A percentile compares a stretch with the other conserved stretches of the same genome.
phyloP scores from a whole-genome alignment of 2,888 invertebrate species.

The Tachina lurida region DNA sequence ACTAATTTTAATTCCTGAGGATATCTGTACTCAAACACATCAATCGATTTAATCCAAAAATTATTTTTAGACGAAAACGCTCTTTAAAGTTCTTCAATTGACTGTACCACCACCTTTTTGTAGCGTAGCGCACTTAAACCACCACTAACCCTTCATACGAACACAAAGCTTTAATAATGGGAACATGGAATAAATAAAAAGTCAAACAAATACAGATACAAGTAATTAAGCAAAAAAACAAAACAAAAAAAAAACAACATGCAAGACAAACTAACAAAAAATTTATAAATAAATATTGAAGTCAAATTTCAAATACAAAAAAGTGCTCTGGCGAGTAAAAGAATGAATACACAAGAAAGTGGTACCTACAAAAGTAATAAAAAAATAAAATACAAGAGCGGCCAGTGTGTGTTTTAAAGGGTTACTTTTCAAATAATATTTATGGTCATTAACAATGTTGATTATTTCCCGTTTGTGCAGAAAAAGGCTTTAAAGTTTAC shows the following conservation, averaged over 20 bases:
- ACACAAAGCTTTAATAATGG: conserved; percentile 77
- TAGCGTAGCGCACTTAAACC: conserved; percentile 30
- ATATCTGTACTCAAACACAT: no score
- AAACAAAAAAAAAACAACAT: not conserved
- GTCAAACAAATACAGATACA: conserved; percentile 74
- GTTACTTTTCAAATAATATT: conserved; percentile 62
- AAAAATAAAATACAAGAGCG: conserved; percentile 25
- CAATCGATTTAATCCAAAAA: no score
- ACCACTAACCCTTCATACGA: conserved; percentile 29
- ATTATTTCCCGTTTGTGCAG: conserved; percentile 59
- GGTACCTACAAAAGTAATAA: conserved; percentile 56
- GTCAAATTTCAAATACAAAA: conserved; percentile 62
- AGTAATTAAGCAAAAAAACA: conserved; percentile 78
- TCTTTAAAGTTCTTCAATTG: not conserved
- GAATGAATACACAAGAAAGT: conserved; percentile 1
- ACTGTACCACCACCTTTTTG: not conserved
- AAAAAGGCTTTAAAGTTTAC: conserved; percentile 49
- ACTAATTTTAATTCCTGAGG: no score
- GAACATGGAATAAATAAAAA: conserved; percentile 73
- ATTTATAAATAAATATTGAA: conserved; percentile 53
- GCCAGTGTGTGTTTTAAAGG: conserved; percentile 40
- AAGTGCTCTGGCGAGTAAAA: not conserved
- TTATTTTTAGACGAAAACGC: no score
- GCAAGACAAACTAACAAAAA: conserved; percentile 41
- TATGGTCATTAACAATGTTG: conserved; percentile 70